phyloP scores from a whole-genome alignment of 1,140 invertebrate species.

The Linepithema humile region DNA sequence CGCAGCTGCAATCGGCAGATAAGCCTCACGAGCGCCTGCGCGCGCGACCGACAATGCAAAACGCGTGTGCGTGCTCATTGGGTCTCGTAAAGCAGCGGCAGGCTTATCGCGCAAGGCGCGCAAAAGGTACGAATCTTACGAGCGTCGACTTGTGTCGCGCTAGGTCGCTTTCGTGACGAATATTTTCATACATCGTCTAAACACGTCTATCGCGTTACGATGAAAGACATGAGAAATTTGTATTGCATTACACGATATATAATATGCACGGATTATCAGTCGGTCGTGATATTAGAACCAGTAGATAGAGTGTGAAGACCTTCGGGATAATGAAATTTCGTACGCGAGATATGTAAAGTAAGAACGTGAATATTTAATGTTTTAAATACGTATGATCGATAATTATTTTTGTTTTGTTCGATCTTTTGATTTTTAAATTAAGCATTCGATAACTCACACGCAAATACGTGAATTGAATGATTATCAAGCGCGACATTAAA shows the following conservation, averaged over 20 bases:
- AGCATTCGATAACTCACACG: neutral
- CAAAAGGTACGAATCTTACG: constrained; percentile 19
- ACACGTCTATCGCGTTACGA: neutral
- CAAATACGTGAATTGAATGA: neutral
- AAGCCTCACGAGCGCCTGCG: constrained; percentile 33
- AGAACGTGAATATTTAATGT: neutral
- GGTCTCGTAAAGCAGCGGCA: constrained; percentile 1
- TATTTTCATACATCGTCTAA: neutral
- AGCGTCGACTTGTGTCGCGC: constrained; percentile 6
- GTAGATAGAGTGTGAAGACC: neutral
- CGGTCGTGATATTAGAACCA: neutral
- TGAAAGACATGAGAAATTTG: neutral
- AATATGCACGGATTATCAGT: neutral
- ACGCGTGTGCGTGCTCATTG: neutral
- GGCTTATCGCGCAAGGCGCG: constrained; percentile 33
- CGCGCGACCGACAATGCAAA: constrained; percentile 39
- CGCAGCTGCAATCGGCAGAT: constrained; percentile 69
- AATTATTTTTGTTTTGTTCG: too few species aligned
- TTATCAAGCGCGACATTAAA: neutral
- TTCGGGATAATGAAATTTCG: neutral
- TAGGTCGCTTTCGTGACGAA: neutral
- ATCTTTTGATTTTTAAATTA: neutral
- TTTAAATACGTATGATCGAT: neutral
- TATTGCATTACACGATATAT: neutral
- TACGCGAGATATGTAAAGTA: neutral